phyloP scores from a whole-genome alignment of 2,888 invertebrate genomes.

The Luperina testacea region DNA sequence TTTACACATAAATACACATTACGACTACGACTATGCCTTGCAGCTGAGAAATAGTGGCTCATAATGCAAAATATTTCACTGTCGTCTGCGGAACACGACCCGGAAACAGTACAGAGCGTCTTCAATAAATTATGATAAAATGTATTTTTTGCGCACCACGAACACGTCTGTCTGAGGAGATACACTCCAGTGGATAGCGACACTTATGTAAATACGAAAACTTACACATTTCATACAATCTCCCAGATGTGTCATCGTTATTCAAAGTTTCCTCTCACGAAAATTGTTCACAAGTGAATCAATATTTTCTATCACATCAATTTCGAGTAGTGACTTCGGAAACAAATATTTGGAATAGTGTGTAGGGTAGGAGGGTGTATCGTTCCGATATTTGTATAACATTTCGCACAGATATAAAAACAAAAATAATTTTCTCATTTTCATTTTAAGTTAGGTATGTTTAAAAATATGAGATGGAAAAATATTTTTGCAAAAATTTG shows the following conservation, averaged over 20 bases:
- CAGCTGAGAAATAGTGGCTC: conserved; percentile 59
- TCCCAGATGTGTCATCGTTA: conserved; percentile 60
- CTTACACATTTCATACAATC: conserved; percentile 62
- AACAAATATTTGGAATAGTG: conserved; percentile 41
- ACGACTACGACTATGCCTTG: conserved; percentile 35
- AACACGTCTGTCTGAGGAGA: conserved; percentile 30
- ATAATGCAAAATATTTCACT: conserved; percentile 63
- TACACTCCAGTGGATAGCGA: conserved; percentile 54
- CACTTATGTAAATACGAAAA: conserved; percentile 64
- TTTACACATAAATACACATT: conserved; percentile 50
- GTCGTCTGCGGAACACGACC: conserved; percentile 55
- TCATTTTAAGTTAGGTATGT: background rate
- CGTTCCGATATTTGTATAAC: conserved; percentile 5
- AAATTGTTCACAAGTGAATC: conserved; percentile 64
- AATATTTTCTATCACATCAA: conserved; percentile 63
- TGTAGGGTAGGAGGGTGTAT: background rate
- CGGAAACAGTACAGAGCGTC: conserved; percentile 47
- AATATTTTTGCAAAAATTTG: background rate
- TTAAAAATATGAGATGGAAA: background rate
- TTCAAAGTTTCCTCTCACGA: conserved; percentile 59
- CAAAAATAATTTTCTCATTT: background rate
- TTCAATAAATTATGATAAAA: conserved; percentile 62
- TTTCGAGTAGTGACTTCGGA: conserved; percentile 44
- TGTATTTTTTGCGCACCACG: conserved; percentile 51
- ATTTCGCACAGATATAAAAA: background rate